Conservation (phyloP, 2,888 invertebrate species). For the Trachelus iudaicus region DNA sequence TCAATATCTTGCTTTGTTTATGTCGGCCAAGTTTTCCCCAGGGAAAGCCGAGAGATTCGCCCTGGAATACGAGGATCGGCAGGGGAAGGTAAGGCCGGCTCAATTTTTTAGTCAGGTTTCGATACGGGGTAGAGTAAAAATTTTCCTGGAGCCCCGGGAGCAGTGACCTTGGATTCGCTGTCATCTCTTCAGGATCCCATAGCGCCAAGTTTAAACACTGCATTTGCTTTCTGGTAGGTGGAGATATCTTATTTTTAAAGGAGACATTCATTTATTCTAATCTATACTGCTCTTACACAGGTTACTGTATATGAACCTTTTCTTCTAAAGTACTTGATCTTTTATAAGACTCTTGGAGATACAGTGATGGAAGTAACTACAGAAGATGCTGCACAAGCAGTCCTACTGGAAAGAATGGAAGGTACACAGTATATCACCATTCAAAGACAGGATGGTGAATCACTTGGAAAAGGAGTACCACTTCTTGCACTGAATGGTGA, state of each 20-base stretch:
- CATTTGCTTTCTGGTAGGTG: no score
- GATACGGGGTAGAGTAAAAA: slow-evolving; percentile 26
- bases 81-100: slow-evolving; percentile 28
- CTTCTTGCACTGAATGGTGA: slow-evolving; percentile 59
- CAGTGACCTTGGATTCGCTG: slow-evolving; percentile 62
- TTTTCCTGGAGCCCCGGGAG: slow-evolving; percentile 44
- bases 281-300: no score
- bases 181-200: slow-evolving; percentile 39
- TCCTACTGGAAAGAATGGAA: slow-evolving; percentile 60
- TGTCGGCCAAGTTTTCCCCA: slow-evolving; percentile 37
- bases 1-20: slow-evolving; percentile 64
- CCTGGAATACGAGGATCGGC: slow-evolving; percentile 13
- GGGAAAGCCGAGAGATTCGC: slow-evolving; percentile 24
- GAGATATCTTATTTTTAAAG: no score
- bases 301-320: no score
- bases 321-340: no score
- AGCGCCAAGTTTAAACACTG: slow-evolving; percentile 30
- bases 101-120: slow-evolving; percentile 13
- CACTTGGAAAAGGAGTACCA: slow-evolving; percentile 57
- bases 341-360: no score
- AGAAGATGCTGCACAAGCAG: slow-evolving; percentile 60
- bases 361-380: slow-evolving; percentile 56
- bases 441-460: slow-evolving; percentile 59
- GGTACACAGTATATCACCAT: slow-evolving; percentile 64
- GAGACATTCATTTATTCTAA: no score